These are phyloP conservation scores for Scelioninae gen. 1 DNA, from an alignment of 2,888 invertebrate genomes.

Conservation along the genomic window DNA sequence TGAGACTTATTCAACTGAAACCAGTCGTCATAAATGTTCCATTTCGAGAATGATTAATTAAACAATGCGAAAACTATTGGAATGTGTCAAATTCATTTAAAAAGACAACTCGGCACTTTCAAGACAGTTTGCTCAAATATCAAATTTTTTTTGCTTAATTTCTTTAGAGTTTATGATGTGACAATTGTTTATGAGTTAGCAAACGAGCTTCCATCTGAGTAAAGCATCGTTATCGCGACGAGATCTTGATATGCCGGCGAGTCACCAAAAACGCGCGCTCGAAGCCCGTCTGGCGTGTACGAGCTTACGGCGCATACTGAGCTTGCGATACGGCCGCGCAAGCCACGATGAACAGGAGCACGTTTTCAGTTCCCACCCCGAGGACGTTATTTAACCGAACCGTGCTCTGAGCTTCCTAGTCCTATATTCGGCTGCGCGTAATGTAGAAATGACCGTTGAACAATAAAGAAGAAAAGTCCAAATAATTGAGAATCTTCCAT, in stretches of 20 bases:
- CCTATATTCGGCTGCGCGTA: slow-evolving; percentile 61
- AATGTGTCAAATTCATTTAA: not conserved
- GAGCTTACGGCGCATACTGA: slow-evolving; percentile 83
- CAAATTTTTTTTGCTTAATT: too few species aligned
- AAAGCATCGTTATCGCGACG: too few species aligned
- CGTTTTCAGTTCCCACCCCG: slow-evolving; percentile 78
- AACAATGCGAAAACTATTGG: slow-evolving; percentile 30
- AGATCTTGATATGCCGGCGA: too few species aligned
- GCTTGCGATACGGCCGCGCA: slow-evolving; percentile 72
- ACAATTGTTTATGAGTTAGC: slow-evolving; percentile 9
- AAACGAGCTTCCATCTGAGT: too few species aligned
- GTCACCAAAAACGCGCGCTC: slow-evolving; percentile 28
- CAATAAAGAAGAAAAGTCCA: slow-evolving; percentile 46
- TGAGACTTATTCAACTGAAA: slow-evolving; percentile 45
- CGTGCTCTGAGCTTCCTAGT: slow-evolving; percentile 36
- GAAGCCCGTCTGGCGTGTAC: slow-evolving; percentile 54
- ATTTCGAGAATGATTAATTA: slow-evolving; percentile 56
- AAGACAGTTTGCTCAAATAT: too few species aligned
- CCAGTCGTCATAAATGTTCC: slow-evolving; percentile 65
- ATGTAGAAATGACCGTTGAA: slow-evolving; percentile 49
- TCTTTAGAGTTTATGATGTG: too few species aligned
- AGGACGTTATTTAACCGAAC: slow-evolving; percentile 54
- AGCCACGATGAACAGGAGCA: slow-evolving; percentile 74
- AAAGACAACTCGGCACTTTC: too few species aligned
- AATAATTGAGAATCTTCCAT: slow-evolving; percentile 50